Conservation (phyloP, 1,140 invertebrate species). For the Saccostrea echinata region DNA sequence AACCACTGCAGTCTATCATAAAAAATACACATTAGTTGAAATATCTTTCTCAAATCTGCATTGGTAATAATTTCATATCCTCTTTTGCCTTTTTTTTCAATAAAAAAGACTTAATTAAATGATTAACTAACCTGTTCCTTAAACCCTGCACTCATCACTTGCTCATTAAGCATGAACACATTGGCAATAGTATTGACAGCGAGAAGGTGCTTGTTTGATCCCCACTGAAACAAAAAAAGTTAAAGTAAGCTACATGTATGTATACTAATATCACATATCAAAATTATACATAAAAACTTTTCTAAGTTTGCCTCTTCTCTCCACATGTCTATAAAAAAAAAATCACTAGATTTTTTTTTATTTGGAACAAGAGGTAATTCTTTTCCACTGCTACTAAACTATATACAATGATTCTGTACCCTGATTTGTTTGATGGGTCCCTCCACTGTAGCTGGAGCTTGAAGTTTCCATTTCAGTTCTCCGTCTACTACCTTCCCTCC, state of each 20-base stretch:
- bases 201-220: conserved; percentile 82
- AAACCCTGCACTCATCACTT: conserved; percentile 88
- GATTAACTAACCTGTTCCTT: conserved; percentile 81
- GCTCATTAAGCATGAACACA: conserved; percentile 92
- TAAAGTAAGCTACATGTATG: too few species aligned
- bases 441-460: conserved; percentile 80
- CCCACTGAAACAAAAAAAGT: conserved; percentile 76
- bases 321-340: neutral
- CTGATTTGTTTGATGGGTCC: conserved; percentile 80
- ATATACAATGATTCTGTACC: conserved; percentile 65
- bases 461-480: conserved; percentile 81
- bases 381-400: neutral
- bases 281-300: neutral
- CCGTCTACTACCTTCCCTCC: conserved; percentile 70
- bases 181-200: conserved; percentile 92
- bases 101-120: neutral
- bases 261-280: neutral
- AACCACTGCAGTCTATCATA: conserved; percentile 81
- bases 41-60: neutral
- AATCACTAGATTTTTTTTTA: neutral
- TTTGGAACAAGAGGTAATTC: neutral
- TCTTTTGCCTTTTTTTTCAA: neutral
- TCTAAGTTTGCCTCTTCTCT: neutral
- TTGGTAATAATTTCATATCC: too few species aligned
- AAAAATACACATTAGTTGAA: neutral